Conservation (phyloP, 2,888 invertebrate genomes). For the Drosophila lutescens region DNA sequence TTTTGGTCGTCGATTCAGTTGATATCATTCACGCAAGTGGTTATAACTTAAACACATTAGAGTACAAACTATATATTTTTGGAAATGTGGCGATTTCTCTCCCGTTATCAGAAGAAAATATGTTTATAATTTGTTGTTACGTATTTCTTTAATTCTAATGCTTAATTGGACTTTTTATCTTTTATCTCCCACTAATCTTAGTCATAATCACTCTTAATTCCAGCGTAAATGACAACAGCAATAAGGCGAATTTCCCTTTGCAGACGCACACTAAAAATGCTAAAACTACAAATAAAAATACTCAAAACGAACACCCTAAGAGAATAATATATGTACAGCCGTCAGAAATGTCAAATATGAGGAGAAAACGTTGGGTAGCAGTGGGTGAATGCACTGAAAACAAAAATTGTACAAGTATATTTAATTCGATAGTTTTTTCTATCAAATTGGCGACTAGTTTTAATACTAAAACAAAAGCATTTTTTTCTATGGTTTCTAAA, state of each 20-base stretch:
- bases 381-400: neutral
- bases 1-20: neutral
- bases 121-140: neutral
- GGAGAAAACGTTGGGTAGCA: neutral
- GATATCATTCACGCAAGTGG: constrained; percentile 22
- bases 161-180: no score
- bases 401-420: no score
- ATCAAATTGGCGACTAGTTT: no score
- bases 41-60: neutral
- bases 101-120: neutral
- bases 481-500: no score
- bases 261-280: constrained; percentile 28
- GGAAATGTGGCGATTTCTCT: no score
- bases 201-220: neutral
- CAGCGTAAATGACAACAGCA: constrained; percentile 7
- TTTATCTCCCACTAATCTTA: no score
- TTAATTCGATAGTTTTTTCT: no score
- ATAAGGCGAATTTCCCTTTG: constrained; percentile 10
- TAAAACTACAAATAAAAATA: constrained; percentile 57
- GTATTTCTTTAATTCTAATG: neutral
- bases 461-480: no score
- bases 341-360: constrained; percentile 44
- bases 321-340: constrained; percentile 39
- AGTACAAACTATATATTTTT: neutral
- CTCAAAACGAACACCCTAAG: constrained; percentile 5